These are phyloP conservation scores for Tinea pellionella DNA, from an alignment of 2,888 invertebrate species.

Conservation along the genomic window DNA sequence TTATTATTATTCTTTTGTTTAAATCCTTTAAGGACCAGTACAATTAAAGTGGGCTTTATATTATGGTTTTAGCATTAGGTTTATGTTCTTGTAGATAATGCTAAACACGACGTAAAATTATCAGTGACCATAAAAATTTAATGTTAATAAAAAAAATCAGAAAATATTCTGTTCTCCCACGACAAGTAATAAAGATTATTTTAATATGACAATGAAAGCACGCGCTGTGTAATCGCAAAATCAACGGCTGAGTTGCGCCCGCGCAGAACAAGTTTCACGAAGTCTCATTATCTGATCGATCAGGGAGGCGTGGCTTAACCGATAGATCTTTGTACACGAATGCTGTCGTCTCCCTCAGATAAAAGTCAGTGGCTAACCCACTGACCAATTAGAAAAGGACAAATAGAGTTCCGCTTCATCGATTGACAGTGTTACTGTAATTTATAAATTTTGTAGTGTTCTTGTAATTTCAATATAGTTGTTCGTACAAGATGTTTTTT, in stretches of 20 bases:
- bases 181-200: constrained; percentile 58
- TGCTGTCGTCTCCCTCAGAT: constrained; percentile 28
- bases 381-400: constrained; percentile 29
- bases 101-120: background rate
- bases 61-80: too few species aligned
- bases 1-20: too few species aligned
- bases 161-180: constrained; percentile 43
- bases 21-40: too few species aligned
- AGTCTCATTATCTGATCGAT: constrained; percentile 56
- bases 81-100: background rate
- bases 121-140: constrained; percentile 5
- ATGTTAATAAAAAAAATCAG: constrained; percentile 18
- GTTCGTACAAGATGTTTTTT: background rate
- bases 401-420: constrained; percentile 40
- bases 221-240: constrained; percentile 33
- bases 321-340: constrained; percentile 21
- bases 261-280: constrained; percentile 30
- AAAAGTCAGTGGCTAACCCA: background rate
- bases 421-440: constrained; percentile 15
- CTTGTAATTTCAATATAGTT: constrained; percentile 7
- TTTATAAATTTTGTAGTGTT: background rate
- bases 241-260: constrained; percentile 21
- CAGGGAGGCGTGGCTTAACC: constrained; percentile 45
- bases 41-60: too few species aligned
- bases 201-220: constrained; percentile 47